phyloP scores from a whole-genome alignment of 2,113 vertebrate species.

The Gambusia holbrooki region DNA sequence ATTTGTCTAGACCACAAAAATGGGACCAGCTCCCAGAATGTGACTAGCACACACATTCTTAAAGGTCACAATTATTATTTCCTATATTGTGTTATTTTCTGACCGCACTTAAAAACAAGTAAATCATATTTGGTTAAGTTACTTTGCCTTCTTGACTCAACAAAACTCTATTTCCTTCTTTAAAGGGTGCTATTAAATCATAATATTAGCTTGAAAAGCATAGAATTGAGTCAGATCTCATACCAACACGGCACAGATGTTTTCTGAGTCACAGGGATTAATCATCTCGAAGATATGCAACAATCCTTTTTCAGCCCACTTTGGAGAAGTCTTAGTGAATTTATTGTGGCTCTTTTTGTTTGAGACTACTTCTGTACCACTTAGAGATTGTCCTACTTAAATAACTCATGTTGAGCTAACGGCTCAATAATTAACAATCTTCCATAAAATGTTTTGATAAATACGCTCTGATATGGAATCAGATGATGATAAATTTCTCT shows the following conservation, averaged over 20 bases:
- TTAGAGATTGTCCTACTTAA: neutral
- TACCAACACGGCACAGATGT: neutral
- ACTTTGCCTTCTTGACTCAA: conserved; percentile 1
- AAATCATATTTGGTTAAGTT: conserved; percentile 13
- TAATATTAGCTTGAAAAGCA: conserved; percentile 9
- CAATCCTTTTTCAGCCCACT: conserved; percentile 11
- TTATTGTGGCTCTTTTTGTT: conserved; percentile 4
- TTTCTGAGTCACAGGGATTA: conserved; percentile 16
- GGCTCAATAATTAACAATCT: conserved; percentile 17
- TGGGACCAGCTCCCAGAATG: neutral
- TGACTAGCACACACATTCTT: conserved; percentile 12
- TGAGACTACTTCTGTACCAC: neutral
- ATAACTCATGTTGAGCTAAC: conserved; percentile 20
- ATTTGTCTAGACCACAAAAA: neutral
- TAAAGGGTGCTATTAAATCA: conserved; percentile 1
- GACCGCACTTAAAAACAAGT: conserved; percentile 2
- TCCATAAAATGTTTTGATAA: conserved; percentile 26
- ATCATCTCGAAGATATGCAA: conserved; percentile 15
- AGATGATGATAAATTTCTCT: conserved; percentile 25
- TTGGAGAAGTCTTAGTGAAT: neutral
- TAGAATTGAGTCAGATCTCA: conserved; percentile 4
- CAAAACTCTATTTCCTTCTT: conserved; percentile 10
- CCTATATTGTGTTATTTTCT: conserved; percentile 24
- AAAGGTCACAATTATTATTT: conserved; percentile 31
- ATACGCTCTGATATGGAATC: conserved; percentile 6